A percentile compares a stretch with the other conserved stretches of the same genome.
Conservation (phyloP, 2,888 invertebrate species). For the Apamea crenata region DNA sequence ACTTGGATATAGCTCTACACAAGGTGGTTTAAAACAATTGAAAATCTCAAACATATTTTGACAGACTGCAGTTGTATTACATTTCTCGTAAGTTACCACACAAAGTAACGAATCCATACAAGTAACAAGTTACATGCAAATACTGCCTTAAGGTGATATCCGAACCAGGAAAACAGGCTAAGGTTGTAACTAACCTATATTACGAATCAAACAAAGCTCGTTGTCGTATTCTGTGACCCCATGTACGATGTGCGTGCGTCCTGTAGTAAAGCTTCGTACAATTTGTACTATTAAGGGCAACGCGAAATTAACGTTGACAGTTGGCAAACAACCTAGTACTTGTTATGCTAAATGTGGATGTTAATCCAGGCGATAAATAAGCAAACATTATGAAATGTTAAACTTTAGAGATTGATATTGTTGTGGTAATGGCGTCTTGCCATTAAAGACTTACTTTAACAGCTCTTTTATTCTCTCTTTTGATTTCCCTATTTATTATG, state of each 20-base stretch:
- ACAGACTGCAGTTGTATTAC: not conserved
- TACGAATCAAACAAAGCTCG: constrained; percentile 49
- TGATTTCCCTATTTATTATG: too few relatives aligned
- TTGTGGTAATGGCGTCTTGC: not conserved
- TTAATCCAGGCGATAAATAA: constrained; percentile 1
- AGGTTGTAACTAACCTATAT: constrained; percentile 46
- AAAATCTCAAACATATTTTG: not conserved
- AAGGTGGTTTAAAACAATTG: not conserved
- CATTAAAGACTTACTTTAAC: not conserved
- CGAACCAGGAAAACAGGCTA: constrained; percentile 43
- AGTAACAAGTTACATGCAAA: constrained; percentile 11
- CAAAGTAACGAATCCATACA: constrained; percentile 20
- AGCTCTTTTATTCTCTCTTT: not conserved
- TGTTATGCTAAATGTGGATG: constrained; percentile 36
- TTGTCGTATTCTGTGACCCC: constrained; percentile 39
- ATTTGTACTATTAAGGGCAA: constrained; percentile 36
- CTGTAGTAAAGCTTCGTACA: constrained; percentile 35
- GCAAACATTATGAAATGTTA: not conserved
- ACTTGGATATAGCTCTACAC: not conserved
- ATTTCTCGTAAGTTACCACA: not conserved
- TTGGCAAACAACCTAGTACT: constrained; percentile 45
- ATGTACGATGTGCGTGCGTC: constrained; percentile 47
- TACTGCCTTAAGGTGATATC: constrained; percentile 24
- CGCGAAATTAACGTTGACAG: constrained; percentile 55
- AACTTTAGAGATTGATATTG: too few relatives aligned